Evolutionary conservation across 2,797 vertebrate genomes (phyloP).

Genomic region (Prionace glauca): DNA sequence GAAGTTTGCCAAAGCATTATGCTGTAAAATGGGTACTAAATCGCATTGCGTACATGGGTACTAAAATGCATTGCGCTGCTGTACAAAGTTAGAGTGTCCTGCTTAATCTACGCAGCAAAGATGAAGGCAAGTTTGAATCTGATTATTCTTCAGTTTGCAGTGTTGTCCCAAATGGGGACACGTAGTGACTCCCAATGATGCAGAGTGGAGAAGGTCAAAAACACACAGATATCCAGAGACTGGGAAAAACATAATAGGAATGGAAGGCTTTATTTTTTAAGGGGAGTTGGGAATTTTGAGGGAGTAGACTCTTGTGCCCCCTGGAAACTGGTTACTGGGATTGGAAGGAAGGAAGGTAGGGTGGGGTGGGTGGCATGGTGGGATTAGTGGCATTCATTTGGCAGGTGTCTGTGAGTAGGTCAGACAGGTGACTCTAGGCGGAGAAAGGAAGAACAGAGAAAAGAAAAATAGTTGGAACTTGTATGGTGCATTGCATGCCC

Average conservation of each 20-base stretch:
- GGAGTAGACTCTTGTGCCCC: too few species aligned
- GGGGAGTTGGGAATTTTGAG: not conserved
- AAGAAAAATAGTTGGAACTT: too few species aligned
- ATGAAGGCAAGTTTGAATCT: not conserved
- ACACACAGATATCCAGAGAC: too few species aligned
- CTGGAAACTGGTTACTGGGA: not conserved
- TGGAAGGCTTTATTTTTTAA: too few species aligned
- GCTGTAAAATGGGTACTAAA: not conserved
- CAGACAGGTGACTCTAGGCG: not conserved
- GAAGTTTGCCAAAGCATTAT: not conserved
- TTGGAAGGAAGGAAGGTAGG: not conserved
- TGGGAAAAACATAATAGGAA: too few species aligned
- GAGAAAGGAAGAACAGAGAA: not conserved
- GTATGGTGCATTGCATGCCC: not conserved
- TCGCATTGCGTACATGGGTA: too few species aligned
- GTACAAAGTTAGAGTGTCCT: not conserved
- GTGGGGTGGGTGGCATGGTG: not conserved
- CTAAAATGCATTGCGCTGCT: not conserved
- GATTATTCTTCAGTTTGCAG: not conserved
- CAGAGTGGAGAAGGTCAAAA: not conserved
- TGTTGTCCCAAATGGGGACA: not conserved
- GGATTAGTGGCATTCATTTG: not conserved
- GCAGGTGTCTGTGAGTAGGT: not conserved
- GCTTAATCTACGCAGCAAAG: not conserved
- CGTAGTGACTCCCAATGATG: not conserved